Evolutionary conservation across 1,140 invertebrate genomes (phyloP).

Genomic region (Mylabris phalerata): DNA sequence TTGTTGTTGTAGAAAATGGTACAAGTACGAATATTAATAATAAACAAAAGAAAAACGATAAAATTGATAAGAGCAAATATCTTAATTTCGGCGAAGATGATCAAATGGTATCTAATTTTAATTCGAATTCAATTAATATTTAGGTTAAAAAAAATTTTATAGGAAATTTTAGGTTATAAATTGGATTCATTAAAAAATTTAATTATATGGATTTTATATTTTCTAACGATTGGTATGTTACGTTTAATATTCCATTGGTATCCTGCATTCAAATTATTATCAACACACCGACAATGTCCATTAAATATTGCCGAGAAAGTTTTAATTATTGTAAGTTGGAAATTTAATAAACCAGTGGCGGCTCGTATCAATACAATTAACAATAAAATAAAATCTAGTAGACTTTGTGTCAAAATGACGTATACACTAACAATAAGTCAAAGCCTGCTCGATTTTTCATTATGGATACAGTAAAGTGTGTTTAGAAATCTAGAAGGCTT

Average conservation of each 20-base stretch:
- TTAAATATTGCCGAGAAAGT: constrained; percentile 69
- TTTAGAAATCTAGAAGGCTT: too few relatives aligned
- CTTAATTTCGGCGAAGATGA: constrained; percentile 60
- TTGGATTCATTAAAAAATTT: constrained; percentile 44
- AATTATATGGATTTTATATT: constrained; percentile 55
- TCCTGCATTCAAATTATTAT: constrained; percentile 68
- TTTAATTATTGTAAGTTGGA: constrained; percentile 61
- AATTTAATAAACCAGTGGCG: neutral
- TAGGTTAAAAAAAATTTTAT: constrained; percentile 26
- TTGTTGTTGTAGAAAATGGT: too few relatives aligned
- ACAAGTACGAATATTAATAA: too few relatives aligned
- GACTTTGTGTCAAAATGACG: too few relatives aligned
- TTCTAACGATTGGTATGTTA: constrained; percentile 65
- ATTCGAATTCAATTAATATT: too few relatives aligned
- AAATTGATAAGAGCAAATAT: constrained; percentile 28
- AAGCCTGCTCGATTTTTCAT: too few relatives aligned
- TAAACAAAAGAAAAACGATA: too few relatives aligned
- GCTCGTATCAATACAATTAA: neutral
- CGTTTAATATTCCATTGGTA: constrained; percentile 83
- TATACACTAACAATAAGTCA: too few relatives aligned
- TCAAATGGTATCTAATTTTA: constrained; percentile 48
- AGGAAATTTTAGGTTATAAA: constrained; percentile 62
- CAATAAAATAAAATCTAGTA: too few relatives aligned
- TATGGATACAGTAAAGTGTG: too few relatives aligned
- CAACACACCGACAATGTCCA: constrained; percentile 62